These are phyloP conservation scores for Endotricha flammealis DNA, from an alignment of 2,888 invertebrate genomes.

Conservation along the genomic window DNA sequence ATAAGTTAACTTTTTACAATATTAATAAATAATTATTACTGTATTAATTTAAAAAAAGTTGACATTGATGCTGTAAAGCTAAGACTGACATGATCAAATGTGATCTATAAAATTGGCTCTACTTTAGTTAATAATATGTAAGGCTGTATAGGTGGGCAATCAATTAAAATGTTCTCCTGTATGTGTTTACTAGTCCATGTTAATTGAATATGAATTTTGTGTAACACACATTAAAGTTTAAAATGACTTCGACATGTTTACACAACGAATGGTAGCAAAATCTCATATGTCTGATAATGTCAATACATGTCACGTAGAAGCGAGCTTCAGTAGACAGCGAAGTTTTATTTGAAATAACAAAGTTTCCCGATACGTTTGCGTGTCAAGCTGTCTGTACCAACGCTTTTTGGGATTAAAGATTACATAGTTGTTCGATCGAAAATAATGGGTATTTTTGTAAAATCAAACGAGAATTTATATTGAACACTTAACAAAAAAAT, in stretches of 20 bases:
- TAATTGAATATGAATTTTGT: not conserved
- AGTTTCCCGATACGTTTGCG: not conserved
- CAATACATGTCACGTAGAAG: slow-evolving; percentile 8
- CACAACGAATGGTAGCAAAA: slow-evolving; percentile 2
- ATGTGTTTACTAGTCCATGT: not conserved
- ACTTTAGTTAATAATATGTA: no score
- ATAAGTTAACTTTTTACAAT: no score
- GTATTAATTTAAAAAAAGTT: no score
- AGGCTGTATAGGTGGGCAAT: not conserved
- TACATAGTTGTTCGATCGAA: no score
- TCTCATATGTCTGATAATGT: slow-evolving; percentile 7
- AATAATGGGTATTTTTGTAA: no score
- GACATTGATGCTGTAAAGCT: no score
- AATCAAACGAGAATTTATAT: no score
- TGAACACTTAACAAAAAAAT: no score
- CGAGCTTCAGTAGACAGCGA: slow-evolving; percentile 4
- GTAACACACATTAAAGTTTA: not conserved
- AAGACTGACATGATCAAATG: no score
- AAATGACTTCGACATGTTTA: not conserved
- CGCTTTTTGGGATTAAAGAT: not conserved
- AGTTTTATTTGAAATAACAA: slow-evolving; percentile 8
- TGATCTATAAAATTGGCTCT: no score
- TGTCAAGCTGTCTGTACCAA: not conserved
- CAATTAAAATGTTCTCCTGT: not conserved
- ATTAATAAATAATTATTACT: no score